Percentiles rank a stretch among this genome's conserved stretches.
Conservation (phyloP, 2,113 vertebrate species). For the Cisticola juncidis region DNA sequence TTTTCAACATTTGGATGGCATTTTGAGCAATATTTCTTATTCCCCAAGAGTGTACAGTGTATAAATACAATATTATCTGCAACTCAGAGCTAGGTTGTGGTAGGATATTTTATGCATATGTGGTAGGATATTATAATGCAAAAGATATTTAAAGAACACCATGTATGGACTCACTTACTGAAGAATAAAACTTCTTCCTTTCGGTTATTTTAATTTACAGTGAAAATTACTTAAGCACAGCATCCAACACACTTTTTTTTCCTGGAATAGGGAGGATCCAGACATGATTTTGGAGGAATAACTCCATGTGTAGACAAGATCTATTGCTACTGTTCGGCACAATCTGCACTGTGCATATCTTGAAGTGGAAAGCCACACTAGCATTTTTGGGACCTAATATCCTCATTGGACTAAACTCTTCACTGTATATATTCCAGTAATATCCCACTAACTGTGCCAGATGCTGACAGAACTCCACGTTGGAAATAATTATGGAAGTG, state of each 20-base stretch:
- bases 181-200: slow-evolving; percentile 8
- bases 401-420: background rate
- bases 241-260: background rate
- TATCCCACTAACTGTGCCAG: background rate
- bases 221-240: background rate
- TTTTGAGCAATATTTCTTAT: slow-evolving; percentile 16
- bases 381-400: background rate
- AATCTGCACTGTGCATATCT: background rate
- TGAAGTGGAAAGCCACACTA: background rate
- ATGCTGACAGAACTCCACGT: background rate
- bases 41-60: background rate
- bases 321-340: slow-evolving; percentile 18
- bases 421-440: background rate
- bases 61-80: slow-evolving; percentile 9
- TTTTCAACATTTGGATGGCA: slow-evolving; percentile 29
- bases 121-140: background rate
- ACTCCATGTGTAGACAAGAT: slow-evolving; percentile 14
- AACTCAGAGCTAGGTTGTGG: background rate
- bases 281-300: slow-evolving; percentile 4
- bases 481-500: background rate
- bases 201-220: slow-evolving; percentile 11
- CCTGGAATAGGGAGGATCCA: background rate
- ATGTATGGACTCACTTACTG: background rate
- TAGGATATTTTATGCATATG: no score
- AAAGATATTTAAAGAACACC: background rate